Evolutionary conservation across 2,888 invertebrate genomes (phyloP), one percentile per base, ranked within the genome.

Genomic region (Druceiella hillmani): DNA sequence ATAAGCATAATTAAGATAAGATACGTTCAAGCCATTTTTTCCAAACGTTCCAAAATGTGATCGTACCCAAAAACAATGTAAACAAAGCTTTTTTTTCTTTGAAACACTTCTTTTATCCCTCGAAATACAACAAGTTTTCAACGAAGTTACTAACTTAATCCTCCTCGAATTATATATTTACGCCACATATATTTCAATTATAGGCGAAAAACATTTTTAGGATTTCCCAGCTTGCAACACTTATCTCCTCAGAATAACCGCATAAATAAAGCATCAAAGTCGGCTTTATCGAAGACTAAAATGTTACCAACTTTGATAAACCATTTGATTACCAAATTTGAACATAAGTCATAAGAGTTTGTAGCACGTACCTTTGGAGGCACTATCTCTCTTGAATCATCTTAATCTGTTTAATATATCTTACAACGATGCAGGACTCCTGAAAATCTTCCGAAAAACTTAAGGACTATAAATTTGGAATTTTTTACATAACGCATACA

Each of bases 401-500:
- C 68, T 93, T 35, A 75, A 83, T 41, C 70, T 85, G 41, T 70
- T 93, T 32, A 92, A 93, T 66, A 73, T 92, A 38, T 88, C 90
- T 11, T 83, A 83, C 58, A 93, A 93, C 61, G 79, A 80, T 46
- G 71, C 93, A 36, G 84, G 85, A 57, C 85, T 85, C 45, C 70
- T 90, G 49, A 88, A 58, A 83, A 87, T 52, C 89, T 90, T 57
- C 81, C 87, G 6, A 66, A 74, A 30, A 87, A 90, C 59, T 72
- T 92, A 44, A 76, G 75, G 43, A 79, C 82, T 45, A 43, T 84
- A 88, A 65, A 75, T 84, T 47, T 72, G 90, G 48, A 90, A 91
- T 60, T 67, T 90, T 39, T 88, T 89, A 17, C 81, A 81, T 59
- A 91, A 91, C n/a, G n/a, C n/a, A n/a, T n/a, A n/a, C n/a, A 91